These are phyloP conservation scores for Hypanus sabinus DNA, from an alignment of 2,113 vertebrate species.

Conservation along the genomic window DNA sequence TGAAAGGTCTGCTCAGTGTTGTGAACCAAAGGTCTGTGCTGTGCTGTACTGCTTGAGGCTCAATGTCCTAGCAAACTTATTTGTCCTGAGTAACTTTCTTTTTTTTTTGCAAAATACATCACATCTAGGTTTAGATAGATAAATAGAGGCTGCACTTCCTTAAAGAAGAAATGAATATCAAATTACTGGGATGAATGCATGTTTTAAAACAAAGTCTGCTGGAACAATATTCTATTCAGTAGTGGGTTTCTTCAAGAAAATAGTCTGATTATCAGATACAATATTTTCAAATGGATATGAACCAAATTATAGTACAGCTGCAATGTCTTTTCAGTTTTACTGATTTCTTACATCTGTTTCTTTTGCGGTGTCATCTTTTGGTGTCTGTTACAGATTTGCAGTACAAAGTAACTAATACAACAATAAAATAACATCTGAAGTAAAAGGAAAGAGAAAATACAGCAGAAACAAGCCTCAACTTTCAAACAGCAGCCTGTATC, in stretches of 20 bases:
- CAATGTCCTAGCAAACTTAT: no score
- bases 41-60: no score
- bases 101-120: no score
- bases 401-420: not conserved
- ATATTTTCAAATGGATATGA: not conserved
- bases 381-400: not conserved
- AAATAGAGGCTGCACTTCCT: not conserved
- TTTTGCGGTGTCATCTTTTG: not conserved
- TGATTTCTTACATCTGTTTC: not conserved
- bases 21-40: no score
- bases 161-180: not conserved
- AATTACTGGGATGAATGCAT: not conserved
- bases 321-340: not conserved
- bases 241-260: not conserved
- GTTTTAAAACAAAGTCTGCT: not conserved
- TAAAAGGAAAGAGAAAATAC: not conserved
- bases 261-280: slow-evolving; percentile 6
- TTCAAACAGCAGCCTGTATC: not conserved
- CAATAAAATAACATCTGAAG: not conserved
- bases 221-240: not conserved
- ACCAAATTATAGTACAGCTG: not conserved
- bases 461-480: not conserved
- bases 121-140: not conserved
- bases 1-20: no score
- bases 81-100: no score